Evolutionary conservation across 2,888 invertebrate species (phyloP), one percentile per base, ranked within the genome.

Genomic region (Eupithecia exiguata): DNA sequence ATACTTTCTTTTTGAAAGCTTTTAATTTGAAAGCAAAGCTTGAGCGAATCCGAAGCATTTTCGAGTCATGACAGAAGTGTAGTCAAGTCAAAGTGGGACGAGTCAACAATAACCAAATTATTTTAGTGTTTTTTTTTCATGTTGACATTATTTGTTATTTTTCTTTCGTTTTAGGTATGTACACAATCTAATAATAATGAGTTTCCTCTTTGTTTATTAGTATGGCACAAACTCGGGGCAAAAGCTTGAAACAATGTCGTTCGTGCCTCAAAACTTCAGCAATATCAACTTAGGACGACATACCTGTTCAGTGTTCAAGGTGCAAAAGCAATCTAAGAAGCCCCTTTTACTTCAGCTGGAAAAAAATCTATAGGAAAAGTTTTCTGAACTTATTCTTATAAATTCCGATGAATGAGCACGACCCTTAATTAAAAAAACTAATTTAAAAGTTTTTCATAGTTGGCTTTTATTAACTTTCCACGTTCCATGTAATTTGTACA

Each of bases 321-420:
- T 65, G 36, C 63, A n/a, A 62, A 62, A 36, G 63, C 63, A 65
- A 65, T 36, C 18, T 36, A 38, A 10, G 12, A 35, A 65, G 35
- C n/a, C 36, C 35, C n/a, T 36, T 65, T n/a, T 65, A n/a, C 36
- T 36, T 65, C 36, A 65, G 36, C 36, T 38, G 63, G 63, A n/a
- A 65, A 58, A 58, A 65, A 65, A 36, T 65, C n/a, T 65, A 65
- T 65, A n/a, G 63, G n/a, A n/a, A 65, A 65, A 65, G 63, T 38
- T 65, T 21, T 65, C 36, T 18, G 12, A 65, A 9, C 62, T 62
- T 35, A 62, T 62, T 62, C 58, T 58, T 25, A 58, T 25, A n/a
- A 65, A 36, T 65, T 65, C 10, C n/a, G n/a, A n/a, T 38, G 36
- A 38, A 36, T 38, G n/a, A n/a, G 63, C 35, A 16, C 38, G 63